Percentiles rank a stretch among this genome's conserved stretches.
Evolutionary conservation across 2,888 invertebrate genomes (phyloP).

Genomic region (Lasioglossum morio): DNA sequence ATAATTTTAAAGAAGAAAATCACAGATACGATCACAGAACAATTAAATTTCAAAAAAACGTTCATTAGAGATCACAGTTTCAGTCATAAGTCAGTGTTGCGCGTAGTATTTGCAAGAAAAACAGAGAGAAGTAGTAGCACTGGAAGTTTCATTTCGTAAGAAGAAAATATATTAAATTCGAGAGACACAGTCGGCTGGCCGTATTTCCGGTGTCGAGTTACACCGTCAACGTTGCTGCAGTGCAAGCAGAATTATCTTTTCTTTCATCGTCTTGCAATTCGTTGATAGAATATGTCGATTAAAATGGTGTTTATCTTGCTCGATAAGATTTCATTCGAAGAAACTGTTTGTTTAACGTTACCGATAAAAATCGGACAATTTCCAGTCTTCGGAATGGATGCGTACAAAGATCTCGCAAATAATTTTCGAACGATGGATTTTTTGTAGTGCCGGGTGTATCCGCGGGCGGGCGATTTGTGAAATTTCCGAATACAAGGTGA

Average conservation of each 20-base stretch:
- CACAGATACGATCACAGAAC: not conserved
- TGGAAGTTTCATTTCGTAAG: slow-evolving; percentile 70
- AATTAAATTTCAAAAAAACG: not conserved
- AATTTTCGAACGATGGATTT: slow-evolving; percentile 61
- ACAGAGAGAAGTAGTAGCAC: slow-evolving; percentile 32
- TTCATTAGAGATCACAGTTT: not conserved
- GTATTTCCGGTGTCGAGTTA: slow-evolving; percentile 57
- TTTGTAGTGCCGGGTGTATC: slow-evolving; percentile 50
- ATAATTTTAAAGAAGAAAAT: not conserved
- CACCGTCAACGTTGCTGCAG: slow-evolving; percentile 24
- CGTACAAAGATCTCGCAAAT: slow-evolving; percentile 46
- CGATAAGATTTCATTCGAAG: not conserved
- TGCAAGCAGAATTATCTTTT: slow-evolving; percentile 25
- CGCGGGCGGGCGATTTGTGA: slow-evolving; percentile 38
- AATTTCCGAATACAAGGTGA: slow-evolving; percentile 44
- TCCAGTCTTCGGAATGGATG: too few species aligned
- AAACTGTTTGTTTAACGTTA: not conserved
- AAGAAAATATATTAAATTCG: slow-evolving; percentile 73
- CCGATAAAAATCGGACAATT: too few species aligned
- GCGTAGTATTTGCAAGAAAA: slow-evolving; percentile 22
- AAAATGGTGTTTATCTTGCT: not conserved
- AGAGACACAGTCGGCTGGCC: slow-evolving; percentile 55
- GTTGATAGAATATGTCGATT: not conserved
- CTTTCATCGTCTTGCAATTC: not conserved
- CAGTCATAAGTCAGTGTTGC: slow-evolving; percentile 18